Evolutionary conservation across 2,797 vertebrate species (phyloP), one percentile per base, ranked within the genome.

Genomic region (Notolabrus celidotus): DNA sequence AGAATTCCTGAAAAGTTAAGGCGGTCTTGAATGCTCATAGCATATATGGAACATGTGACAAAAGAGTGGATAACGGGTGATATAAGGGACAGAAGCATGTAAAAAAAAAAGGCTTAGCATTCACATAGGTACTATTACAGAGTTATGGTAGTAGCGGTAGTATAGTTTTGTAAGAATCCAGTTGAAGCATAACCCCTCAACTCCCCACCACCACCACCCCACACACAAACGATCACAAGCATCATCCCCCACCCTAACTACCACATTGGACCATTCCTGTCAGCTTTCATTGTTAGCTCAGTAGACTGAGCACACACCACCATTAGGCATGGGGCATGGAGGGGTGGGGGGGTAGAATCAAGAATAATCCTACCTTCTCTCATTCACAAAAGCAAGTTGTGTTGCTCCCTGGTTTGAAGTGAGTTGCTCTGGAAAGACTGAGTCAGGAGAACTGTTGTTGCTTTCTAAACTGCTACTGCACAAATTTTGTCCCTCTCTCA

Each of bases 361-460:
- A 68, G 67, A 61, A 62, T 36, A 8, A 59, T 83, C 94, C 87
- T 94, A 94, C 94, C 94, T 94, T 90, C 80, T 90, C 79, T 90
- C 89, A 91, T 92, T 88, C 90, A 90, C 78, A 75, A 79, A 71
- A 53, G 61, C 61, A 63, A 55, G 59, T 42, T 50, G 59, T 64
- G 46, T 45, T 57, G 53, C 11, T 33, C 29, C 22, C 47, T 62
- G 27, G 51, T 39, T n/a, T 25, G 36, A 27, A 50, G 22, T n/a
- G 16, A 58, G 29, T 12, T 33, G 27, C 36, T 36, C 42, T 34
- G 17, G 33, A 41, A 47, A 62, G 5, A 29, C 17, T 4, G 15
- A 36, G 31, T 17, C 16, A 29, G 10, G 67, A 31, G 34, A 58
- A 33, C 25, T 27, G n/a, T 14, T 1, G 20, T 47, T 73, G 69